These are phyloP conservation scores for Euura lappo DNA, from an alignment of 1,140 invertebrate species.

Conservation along the genomic window DNA sequence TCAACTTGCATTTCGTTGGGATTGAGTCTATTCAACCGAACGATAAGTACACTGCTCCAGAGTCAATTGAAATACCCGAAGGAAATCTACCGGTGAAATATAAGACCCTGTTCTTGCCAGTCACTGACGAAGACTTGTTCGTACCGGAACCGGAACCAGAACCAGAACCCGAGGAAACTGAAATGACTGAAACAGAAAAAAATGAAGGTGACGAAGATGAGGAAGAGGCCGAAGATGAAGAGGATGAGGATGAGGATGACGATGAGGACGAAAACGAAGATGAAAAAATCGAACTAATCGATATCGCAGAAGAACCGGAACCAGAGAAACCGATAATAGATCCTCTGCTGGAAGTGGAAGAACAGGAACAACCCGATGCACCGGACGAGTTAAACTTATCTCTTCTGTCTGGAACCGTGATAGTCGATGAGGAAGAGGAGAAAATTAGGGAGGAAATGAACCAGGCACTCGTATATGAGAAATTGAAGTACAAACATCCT, in stretches of 20 bases:
- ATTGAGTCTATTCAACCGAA: conserved; percentile 35
- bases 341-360: conserved; percentile 29
- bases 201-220: conserved; percentile 29
- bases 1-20: conserved; percentile 41
- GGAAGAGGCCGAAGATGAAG: conserved; percentile 20
- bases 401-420: conserved; percentile 44
- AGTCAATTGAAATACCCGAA: conserved; percentile 22
- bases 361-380: conserved; percentile 39
- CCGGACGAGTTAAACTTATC: conserved; percentile 47
- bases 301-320: not conserved
- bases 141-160: conserved; percentile 24
- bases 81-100: conserved; percentile 31
- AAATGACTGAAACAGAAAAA: conserved; percentile 24
- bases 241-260: conserved; percentile 23
- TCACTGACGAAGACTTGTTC: conserved; percentile 43
- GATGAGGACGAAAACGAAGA: not conserved
- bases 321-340: conserved; percentile 25
- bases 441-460: conserved; percentile 21
- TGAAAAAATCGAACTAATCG: not conserved
- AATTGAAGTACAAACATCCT: conserved; percentile 45
- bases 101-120: conserved; percentile 43
- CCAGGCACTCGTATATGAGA: conserved; percentile 39
- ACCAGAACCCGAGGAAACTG: not conserved
- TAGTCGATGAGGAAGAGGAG: conserved; percentile 30
- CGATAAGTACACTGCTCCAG: conserved; percentile 27